Evolutionary conservation across 2,113 vertebrate genomes (phyloP).

Genomic region (Callipepla californica): DNA sequence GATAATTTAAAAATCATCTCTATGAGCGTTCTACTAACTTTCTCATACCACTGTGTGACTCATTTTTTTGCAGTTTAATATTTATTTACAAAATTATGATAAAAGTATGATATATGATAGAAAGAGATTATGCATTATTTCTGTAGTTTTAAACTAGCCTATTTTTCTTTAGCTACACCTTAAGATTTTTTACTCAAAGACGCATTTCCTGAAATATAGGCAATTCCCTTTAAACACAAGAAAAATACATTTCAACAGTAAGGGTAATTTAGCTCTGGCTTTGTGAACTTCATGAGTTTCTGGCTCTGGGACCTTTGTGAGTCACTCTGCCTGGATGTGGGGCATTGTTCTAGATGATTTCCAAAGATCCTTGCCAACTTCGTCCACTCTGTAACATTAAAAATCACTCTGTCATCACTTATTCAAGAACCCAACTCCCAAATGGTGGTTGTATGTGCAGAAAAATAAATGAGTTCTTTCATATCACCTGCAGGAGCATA

Average conservation of each 20-base stretch:
- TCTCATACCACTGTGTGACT: neutral
- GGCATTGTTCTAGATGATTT: neutral
- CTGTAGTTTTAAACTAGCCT: neutral
- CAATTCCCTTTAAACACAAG: neutral
- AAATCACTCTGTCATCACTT: neutral
- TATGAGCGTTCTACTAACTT: neutral
- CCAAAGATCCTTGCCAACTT: neutral
- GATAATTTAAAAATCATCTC: neutral
- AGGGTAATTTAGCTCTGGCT: rapidly evolving
- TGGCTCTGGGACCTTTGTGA: neutral
- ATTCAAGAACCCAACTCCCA: neutral
- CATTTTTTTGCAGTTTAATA: neutral
- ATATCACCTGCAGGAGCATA: neutral
- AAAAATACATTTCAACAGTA: neutral
- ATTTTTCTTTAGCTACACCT: neutral
- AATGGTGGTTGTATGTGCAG: neutral
- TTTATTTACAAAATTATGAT: neutral
- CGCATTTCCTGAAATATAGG: neutral
- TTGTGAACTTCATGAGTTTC: neutral
- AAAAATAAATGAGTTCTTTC: neutral
- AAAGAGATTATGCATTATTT: neutral
- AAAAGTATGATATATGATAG: neutral
- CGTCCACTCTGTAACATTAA: neutral
- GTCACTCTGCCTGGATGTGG: neutral
- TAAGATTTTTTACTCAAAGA: neutral